Base-by-base conservation (phyloP, 2,113 vertebrate species). In the Butorides virescens region DNA sequence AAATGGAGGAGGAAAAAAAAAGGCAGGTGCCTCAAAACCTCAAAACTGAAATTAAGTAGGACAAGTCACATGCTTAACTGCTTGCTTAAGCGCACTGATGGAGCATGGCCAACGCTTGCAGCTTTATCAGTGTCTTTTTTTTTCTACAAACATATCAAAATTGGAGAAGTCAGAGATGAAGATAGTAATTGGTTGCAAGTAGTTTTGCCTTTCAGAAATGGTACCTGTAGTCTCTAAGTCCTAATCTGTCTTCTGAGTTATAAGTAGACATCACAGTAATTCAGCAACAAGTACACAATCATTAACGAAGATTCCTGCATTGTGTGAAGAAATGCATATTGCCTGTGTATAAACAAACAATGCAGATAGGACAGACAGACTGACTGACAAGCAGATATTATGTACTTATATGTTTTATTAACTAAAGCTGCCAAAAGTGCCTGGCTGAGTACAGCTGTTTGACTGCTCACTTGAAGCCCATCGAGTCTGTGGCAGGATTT, bases 111-210 rank as follows among this genome's bases (percentile, higher is more conserved):
- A 90, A 76, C 14, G 7, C 42, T 63, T 47, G 62, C 34, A 49
- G 58, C 17, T 36, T 95, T 77, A 68, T 70, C 86, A 73, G 73
- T 21, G 46, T 36, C 14, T 9, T 72, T 88, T 89, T 12, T 89
- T 15, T 94, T 53, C 83, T 72, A 42, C 84, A 85, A 89, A 66
- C 39, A 44, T 29, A 68, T 46, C 68, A 70, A 76, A 95, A 78
- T 0, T 7, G 52, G 55, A 63, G 18, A 62, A 66, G 62, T 26
- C 66, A 62, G 81, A 73, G 71, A 66, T 58, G 77, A 65, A 71
- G 49, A 66, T 14, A 80, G 20, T 8, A 42, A 29, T 0, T 32
- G 77, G 14, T 17, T 14, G 21, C 66, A 39, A 75, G 15, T 1
- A 56, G 27, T 63, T 88, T 88, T 62, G 47, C 30, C 67, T 62